Evolutionary conservation across 2,113 vertebrate species (phyloP).

Genomic region (Spea bombifrons): DNA sequence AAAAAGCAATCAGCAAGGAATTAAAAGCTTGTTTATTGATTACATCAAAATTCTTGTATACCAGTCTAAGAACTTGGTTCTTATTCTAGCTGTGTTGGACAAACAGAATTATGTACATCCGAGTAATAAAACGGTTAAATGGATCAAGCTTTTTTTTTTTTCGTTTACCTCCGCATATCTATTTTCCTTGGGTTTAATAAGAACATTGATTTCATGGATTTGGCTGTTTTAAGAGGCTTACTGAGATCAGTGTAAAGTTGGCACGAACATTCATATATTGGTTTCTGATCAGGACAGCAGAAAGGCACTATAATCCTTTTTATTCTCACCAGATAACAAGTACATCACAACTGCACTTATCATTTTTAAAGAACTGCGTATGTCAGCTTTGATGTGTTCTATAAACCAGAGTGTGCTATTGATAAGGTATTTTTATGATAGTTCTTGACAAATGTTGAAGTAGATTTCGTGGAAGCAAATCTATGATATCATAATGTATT

Average conservation of each 20-base stretch:
- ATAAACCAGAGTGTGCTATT: background rate
- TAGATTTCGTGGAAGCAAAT: too few relatives aligned
- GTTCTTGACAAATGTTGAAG: background rate
- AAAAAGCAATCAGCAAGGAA: constrained; percentile 23
- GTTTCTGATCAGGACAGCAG: background rate
- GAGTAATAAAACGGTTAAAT: too few relatives aligned
- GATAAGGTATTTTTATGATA: constrained; percentile 3
- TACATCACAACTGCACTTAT: background rate
- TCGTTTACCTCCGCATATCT: too few relatives aligned
- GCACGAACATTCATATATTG: background rate
- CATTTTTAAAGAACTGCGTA: background rate
- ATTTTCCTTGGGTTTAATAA: background rate
- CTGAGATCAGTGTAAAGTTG: background rate
- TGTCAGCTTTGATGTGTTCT: constrained; percentile 18
- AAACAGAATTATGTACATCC: background rate
- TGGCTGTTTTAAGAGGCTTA: constrained; percentile 6
- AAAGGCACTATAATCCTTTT: constrained; percentile 1
- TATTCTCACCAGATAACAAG: constrained; percentile 8
- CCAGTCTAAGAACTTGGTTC: background rate
- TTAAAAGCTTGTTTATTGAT: constrained; percentile 29
- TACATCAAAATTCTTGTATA: constrained; percentile 5
- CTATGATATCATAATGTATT: too few relatives aligned
- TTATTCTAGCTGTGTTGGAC: background rate
- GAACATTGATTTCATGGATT: constrained; percentile 7
- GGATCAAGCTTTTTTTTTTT: too few relatives aligned